Evolutionary conservation across 2,113 vertebrate genomes (phyloP).

Genomic region (Conger conger): DNA sequence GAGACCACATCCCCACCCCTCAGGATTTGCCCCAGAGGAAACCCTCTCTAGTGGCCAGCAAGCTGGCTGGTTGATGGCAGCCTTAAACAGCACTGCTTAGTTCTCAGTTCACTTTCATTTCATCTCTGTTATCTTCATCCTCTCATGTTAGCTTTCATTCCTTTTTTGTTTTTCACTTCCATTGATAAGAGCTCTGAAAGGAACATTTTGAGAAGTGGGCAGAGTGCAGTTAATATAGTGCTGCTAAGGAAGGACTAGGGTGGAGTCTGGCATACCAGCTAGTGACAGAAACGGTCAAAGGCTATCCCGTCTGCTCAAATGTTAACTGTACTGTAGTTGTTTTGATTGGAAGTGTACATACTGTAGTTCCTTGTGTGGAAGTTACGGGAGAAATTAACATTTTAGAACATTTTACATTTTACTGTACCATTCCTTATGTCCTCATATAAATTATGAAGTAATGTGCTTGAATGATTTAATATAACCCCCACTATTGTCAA

Average conservation of each 20-base stretch:
- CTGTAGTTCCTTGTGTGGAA: conserved; percentile 70
- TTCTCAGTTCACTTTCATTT: conserved; percentile 73
- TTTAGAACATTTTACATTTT: conserved; percentile 73
- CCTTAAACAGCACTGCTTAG: conserved; percentile 70
- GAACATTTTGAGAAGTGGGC: conserved; percentile 65
- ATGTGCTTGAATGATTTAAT: conserved; percentile 69
- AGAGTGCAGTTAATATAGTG: conserved; percentile 68
- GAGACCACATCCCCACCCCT: conserved; percentile 97
- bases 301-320: conserved; percentile 26
- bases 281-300: conserved; percentile 57
- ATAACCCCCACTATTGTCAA: conserved; percentile 56
- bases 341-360: conserved; percentile 64
- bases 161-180: conserved; percentile 19
- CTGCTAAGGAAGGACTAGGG: conserved; percentile 67
- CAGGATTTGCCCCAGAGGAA: conserved; percentile 97
- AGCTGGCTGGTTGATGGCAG: conserved; percentile 87
- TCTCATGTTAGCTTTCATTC: conserved; percentile 7
- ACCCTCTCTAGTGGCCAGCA: conserved; percentile 93
- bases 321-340: conserved; percentile 37
- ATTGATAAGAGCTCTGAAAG: conserved; percentile 24
- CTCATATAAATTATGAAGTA: conserved; percentile 70
- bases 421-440: conserved; percentile 66
- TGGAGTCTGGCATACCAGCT: conserved; percentile 62
- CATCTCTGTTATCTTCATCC: conserved; percentile 13
- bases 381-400: conserved; percentile 71